Evolutionary conservation across 2,888 invertebrate species (phyloP).

Genomic region (Pyrgus malvae): DNA sequence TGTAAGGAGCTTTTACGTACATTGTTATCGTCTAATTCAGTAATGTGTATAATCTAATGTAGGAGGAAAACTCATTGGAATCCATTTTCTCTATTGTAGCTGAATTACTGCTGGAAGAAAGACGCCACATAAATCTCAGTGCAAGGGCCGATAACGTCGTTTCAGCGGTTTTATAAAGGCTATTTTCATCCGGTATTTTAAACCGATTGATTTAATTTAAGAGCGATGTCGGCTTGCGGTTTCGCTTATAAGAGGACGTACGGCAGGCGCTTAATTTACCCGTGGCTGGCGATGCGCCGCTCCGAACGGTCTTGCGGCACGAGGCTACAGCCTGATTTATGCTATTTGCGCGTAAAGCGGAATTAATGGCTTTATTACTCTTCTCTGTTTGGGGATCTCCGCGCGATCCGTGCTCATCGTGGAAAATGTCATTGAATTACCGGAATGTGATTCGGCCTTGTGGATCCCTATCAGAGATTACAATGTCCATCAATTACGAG

Average conservation of each 20-base stretch:
- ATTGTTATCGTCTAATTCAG: neutral
- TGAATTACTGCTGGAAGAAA: conserved; percentile 16
- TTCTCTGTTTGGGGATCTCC: conserved; percentile 71
- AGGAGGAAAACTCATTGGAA: conserved; percentile 1
- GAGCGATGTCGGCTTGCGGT: conserved; percentile 47
- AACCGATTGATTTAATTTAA: conserved; percentile 52
- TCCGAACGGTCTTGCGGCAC: conserved; percentile 66
- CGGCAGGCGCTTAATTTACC: conserved; percentile 70
- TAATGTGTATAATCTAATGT: neutral
- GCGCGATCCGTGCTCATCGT: conserved; percentile 23
- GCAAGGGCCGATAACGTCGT: conserved; percentile 19
- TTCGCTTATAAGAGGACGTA: conserved; percentile 52
- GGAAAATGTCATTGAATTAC: conserved; percentile 26
- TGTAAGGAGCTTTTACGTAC: too few species aligned
- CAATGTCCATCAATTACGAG: conserved; percentile 15
- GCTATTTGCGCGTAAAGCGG: conserved; percentile 79
- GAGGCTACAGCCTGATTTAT: conserved; percentile 77
- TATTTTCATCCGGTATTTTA: conserved; percentile 25
- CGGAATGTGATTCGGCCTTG: conserved; percentile 27
- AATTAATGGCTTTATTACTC: conserved; percentile 81
- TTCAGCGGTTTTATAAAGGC: conserved; percentile 25
- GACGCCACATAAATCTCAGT: conserved; percentile 22
- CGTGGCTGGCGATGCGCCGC: conserved; percentile 57
- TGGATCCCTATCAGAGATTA: conserved; percentile 23
- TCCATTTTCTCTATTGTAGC: conserved; percentile 6